Conservation (phyloP, 2,113 vertebrate genomes). For the Periophthalmodon schlosseri region DNA sequence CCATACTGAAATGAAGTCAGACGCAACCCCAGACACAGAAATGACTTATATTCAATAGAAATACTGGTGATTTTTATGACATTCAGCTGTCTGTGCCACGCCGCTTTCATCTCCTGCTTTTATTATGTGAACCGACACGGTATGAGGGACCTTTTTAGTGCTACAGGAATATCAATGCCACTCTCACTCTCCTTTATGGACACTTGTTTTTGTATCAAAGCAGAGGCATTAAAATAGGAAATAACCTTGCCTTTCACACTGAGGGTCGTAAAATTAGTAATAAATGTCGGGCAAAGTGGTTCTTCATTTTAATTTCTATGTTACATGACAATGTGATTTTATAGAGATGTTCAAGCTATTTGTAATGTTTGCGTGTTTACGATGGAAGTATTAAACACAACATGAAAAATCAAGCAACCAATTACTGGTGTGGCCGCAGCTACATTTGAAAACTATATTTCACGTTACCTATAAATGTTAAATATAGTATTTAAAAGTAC, state of each 20-base stretch:
- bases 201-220: neutral
- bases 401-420: neutral
- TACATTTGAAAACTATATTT: too few relatives aligned
- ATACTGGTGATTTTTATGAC: slow-evolving; percentile 1
- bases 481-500: too few relatives aligned
- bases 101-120: slow-evolving; percentile 1
- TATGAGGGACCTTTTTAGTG: slow-evolving; percentile 1
- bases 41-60: slow-evolving; percentile 14
- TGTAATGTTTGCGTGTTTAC: neutral
- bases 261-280: slow-evolving; percentile 1
- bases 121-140: neutral
- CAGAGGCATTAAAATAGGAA: neutral
- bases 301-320: neutral
- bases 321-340: neutral
- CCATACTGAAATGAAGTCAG: neutral
- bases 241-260: neutral
- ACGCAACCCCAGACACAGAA: neutral
- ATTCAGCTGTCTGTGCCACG: slow-evolving; percentile 1
- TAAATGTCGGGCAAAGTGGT: neutral
- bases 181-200: neutral
- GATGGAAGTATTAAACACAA: neutral
- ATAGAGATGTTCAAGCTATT: neutral
- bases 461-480: too few relatives aligned
- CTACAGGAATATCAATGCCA: slow-evolving; percentile 7
- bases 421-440: neutral